phyloP scores from a whole-genome alignment of 2,113 vertebrate species.

The Echinops telfairi region DNA sequence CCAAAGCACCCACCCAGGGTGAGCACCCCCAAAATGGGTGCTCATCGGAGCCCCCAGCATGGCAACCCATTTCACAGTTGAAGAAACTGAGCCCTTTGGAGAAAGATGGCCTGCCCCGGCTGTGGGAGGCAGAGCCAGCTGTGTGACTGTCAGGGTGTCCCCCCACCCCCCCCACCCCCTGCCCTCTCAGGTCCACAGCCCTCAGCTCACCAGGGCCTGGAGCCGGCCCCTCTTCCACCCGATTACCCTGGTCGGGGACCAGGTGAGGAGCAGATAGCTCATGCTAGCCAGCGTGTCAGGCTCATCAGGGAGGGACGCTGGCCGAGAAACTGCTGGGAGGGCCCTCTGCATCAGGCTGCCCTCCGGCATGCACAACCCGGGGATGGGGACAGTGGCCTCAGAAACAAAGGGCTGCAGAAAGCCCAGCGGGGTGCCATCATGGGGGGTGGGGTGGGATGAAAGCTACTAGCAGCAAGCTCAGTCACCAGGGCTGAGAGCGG shows the following conservation, averaged over 20 bases:
- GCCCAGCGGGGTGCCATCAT: no score
- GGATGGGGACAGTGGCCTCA: neutral
- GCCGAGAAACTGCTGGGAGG: neutral
- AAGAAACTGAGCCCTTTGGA: neutral
- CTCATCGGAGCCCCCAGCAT: neutral
- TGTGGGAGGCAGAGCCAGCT: neutral
- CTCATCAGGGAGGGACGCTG: neutral
- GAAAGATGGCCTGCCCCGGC: neutral
- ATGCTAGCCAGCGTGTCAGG: fast-evolving
- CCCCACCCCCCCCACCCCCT: fast-evolving
- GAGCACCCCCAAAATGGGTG: neutral
- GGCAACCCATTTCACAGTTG: neutral
- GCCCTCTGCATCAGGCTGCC: neutral
- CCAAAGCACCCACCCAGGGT: neutral
- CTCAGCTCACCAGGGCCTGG: neutral
- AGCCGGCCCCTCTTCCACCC: neutral
- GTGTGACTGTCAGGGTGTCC: no score
- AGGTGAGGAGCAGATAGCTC: neutral
- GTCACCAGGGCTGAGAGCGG: neutral
- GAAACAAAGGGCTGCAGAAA: no score
- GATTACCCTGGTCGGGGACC: fast-evolving
- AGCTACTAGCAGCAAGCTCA: neutral
- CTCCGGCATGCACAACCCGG: no score
- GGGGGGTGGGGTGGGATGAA: neutral
- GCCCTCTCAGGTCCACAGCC: no score